Base-by-base conservation (phyloP, 2,888 invertebrate genomes). In the Lochmaea capreae region DNA sequence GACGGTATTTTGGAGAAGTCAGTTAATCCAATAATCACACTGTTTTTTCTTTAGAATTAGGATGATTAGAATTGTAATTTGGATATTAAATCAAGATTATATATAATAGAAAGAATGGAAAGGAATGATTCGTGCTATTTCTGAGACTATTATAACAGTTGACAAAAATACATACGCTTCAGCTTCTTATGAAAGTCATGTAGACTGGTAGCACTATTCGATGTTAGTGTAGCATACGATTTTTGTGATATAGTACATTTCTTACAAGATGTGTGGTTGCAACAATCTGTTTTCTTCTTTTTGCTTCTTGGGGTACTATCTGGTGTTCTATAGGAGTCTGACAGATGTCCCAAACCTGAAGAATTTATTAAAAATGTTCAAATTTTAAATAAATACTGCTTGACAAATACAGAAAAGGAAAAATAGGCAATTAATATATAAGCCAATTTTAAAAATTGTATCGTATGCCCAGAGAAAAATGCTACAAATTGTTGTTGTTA, bases 141-240 rank as follows among this genome's bases (percentile, higher is more conserved):
- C 5, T 26, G 26, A 26, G 5, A 26, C 4, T 26, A 26, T 26
- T 26, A 26, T 26, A 3, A 26, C 2, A 26, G 2, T 26, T 26
- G 4, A 26, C 2, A 67, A 59, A 4, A 49, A 26, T 26, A 67
- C 73, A 74, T 76, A 80, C 77, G 52, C 62, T 77, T 77, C 54
- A 79, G 75, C 71, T 77, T 73, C 46, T 75, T 78, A 16, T 76
- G 73, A 11, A 79, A 72, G 59, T 79, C 76, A 14, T 78, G 77
- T 22, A 80, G 39, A 59, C 79, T 80, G 26, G 65, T 73, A 39
- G 59, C 42, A 69, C 79, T 79, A 26, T 57, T 76, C 3, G 76
- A 77, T 71, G 71, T 74, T 11, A 73, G 43, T 16, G 63, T 67
- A n/a, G 52, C 63, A 58, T 43, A 62, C 52, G 58, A 46, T 26